Conservation (phyloP, 2,888 invertebrate genomes). For the Megamerina dolium region DNA sequence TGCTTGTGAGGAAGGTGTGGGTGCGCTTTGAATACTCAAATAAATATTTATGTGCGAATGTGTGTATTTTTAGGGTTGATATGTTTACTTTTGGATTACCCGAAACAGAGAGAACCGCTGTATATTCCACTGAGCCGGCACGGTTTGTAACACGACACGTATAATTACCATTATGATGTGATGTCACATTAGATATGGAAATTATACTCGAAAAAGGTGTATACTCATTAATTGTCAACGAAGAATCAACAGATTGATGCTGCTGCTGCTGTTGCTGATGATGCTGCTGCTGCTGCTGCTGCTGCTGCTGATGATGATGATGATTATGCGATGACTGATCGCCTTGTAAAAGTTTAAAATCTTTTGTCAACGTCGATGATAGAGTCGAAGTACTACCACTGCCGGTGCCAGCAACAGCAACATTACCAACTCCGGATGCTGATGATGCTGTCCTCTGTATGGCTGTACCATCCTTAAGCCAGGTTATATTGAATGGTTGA, state of each 20-base stretch:
- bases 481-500: constrained; percentile 54
- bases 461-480: constrained; percentile 51
- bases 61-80: too few species aligned
- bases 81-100: constrained; percentile 42
- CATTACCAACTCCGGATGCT: neutral
- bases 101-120: constrained; percentile 53
- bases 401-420: constrained; percentile 7
- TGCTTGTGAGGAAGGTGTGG: too few species aligned
- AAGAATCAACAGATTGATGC: constrained; percentile 34
- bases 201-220: constrained; percentile 53
- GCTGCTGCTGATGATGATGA: too few species aligned
- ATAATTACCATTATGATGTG: constrained; percentile 50
- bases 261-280: too few species aligned
- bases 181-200: constrained; percentile 49
- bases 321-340: constrained; percentile 3
- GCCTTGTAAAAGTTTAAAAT: constrained; percentile 11
- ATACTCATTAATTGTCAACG: constrained; percentile 53
- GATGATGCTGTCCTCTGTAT: constrained; percentile 36
- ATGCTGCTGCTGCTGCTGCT: too few species aligned
- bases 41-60: too few species aligned
- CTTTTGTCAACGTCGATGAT: constrained; percentile 9
- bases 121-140: constrained; percentile 52
- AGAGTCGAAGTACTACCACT: constrained; percentile 7
- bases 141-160: constrained; percentile 47
- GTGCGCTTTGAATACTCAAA: too few species aligned